These are phyloP conservation scores for Reinhardtius hippoglossoides DNA, from an alignment of 2,113 vertebrate genomes.

Conservation along the genomic window DNA sequence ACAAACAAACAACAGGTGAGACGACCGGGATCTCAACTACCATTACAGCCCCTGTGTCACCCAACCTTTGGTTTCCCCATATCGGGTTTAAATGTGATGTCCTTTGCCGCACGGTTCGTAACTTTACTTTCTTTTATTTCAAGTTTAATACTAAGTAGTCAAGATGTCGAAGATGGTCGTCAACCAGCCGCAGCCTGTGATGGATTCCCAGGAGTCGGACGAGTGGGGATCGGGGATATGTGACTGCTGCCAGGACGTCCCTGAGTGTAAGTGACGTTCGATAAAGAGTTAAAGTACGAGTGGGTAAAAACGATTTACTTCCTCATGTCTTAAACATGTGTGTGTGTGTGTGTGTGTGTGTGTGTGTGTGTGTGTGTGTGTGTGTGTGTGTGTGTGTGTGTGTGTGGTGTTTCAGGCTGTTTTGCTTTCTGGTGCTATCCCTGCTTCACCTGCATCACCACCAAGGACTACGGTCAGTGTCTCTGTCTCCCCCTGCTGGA, in stretches of 20 bases:
- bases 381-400: not conserved
- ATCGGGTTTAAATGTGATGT: too few relatives aligned
- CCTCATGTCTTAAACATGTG: not conserved
- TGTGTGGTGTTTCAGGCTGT: slow-evolving; percentile 65
- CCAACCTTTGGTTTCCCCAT: too few relatives aligned
- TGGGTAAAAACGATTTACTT: not conserved
- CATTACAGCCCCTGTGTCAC: too few relatives aligned
- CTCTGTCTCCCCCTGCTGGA: slow-evolving; percentile 83
- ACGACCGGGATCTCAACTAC: not conserved
- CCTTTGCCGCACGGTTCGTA: too few relatives aligned
- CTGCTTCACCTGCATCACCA: slow-evolving; percentile 22
- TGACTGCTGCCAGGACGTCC: slow-evolving; percentile 70
- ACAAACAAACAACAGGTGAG: slow-evolving; percentile 30
- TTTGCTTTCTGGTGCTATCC: slow-evolving; percentile 29
- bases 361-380: too few relatives aligned
- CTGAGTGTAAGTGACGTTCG: slow-evolving; percentile 64
- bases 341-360: not conserved
- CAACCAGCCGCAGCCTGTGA: slow-evolving; percentile 64
- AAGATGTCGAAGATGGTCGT: slow-evolving; percentile 66
- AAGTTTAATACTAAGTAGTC: not conserved
- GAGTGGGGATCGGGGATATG: slow-evolving; percentile 75
- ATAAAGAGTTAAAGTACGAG: not conserved
- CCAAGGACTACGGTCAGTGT: slow-evolving; percentile 63
- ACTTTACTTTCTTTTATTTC: too few relatives aligned
- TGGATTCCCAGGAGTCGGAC: slow-evolving; percentile 45